Evolutionary conservation across 2,113 vertebrate species (phyloP).

Genomic region (Poeciliopsis retropinna): DNA sequence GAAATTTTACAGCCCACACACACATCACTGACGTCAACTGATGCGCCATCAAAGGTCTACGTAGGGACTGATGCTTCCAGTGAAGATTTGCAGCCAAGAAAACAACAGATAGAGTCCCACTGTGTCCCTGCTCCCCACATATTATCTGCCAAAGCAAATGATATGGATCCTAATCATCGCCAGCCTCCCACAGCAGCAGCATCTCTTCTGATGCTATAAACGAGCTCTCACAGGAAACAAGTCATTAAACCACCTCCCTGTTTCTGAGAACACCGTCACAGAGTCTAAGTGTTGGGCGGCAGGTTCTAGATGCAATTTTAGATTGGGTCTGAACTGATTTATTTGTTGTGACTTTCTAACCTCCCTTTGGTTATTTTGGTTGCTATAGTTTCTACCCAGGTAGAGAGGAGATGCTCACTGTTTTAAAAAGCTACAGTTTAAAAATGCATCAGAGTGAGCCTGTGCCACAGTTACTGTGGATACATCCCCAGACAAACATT

Average conservation of each 20-base stretch:
- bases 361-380: not conserved
- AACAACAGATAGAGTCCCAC: constrained; percentile 34
- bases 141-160: constrained; percentile 54
- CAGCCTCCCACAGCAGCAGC: constrained; percentile 31
- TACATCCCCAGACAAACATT: not conserved
- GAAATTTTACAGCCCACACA: constrained; percentile 52
- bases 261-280: constrained; percentile 26
- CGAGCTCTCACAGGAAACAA: constrained; percentile 55
- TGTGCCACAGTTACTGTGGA: not conserved
- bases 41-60: constrained; percentile 23
- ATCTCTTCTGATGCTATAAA: constrained; percentile 10
- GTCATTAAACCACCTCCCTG: constrained; percentile 56
- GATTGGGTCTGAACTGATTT: constrained; percentile 6
- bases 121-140: constrained; percentile 45
- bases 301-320: constrained; percentile 1
- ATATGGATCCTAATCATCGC: constrained; percentile 36
- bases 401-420: not conserved
- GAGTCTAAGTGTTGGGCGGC: constrained; percentile 23
- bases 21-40: constrained; percentile 56
- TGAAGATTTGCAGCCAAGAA: constrained; percentile 22
- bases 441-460: not conserved
- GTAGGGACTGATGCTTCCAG: constrained; percentile 13
- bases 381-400: not conserved
- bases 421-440: not conserved
- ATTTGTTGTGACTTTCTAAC: not conserved